Evolutionary conservation across 2,113 vertebrate species (phyloP), one percentile per base, ranked within the genome.

Genomic region (Ivindomyrus marchei): DNA sequence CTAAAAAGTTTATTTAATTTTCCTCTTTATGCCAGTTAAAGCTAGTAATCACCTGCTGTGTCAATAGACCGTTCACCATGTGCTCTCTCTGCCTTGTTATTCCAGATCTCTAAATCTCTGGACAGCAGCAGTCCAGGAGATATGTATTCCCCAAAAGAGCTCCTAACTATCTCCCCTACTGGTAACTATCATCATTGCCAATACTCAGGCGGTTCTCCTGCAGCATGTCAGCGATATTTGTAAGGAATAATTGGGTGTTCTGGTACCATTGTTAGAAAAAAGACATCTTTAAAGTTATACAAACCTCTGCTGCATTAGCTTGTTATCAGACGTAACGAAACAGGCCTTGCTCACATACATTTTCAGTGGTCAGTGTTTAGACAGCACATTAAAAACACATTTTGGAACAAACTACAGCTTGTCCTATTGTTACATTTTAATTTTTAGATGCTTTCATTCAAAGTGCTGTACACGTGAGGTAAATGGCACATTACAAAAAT

Each of bases 201-300:
- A 88, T 85, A 85, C 89, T 86, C 90, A 90, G 88, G 91, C 89
- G 10, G 46, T 56, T 90, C 85, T 88, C 87, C 50, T 83, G 70
- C 17, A 90, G 36, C 66, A 90, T 27, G 87, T 66, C 21, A 62
- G 90, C 92, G 92, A 91, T 92, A 92, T 92, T 92, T 92, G 92
- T 92, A 91, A 94, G 92, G 92, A 90, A 91, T 94, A 94, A 94
- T 94, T 94, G 93, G 93, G 90, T 92, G 91, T 91, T 91, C 90
- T 92, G 89, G 90, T 92, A 92, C 92, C 92, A 91, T 89, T 86
- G 89, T 91, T 87, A 88, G 77, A 91, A 87, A 89, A 70, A 91
- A 91, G 91, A 92, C 91, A 94, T 90, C 74, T 91, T 89, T 92
- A 92, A 93, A 93, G 92, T 92, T 91, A 86, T 90, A 91, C 39